These are phyloP conservation scores for Eulemur rufifrons DNA, from an alignment of 2,113 vertebrate genomes.

Conservation along the genomic window DNA sequence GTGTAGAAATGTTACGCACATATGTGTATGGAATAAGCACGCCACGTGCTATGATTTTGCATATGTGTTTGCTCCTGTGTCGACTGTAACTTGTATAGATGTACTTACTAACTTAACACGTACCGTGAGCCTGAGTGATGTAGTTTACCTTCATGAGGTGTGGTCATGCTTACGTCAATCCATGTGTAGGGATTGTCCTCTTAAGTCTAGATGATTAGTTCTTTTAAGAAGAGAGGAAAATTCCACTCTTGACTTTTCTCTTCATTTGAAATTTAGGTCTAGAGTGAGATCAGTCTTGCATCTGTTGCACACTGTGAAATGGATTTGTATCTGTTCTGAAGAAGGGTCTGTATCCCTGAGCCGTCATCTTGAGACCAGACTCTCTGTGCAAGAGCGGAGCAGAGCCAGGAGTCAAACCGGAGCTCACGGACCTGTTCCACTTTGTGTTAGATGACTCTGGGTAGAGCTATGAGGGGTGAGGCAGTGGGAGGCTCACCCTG, in stretches of 20 bases:
- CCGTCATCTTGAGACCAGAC: neutral
- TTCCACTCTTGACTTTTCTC: neutral
- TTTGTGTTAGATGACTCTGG: neutral
- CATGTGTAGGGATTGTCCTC: neutral
- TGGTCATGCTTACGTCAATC: neutral
- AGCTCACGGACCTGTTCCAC: neutral
- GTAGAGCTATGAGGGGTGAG: neutral
- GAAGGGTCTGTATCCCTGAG: neutral
- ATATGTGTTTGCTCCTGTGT: neutral
- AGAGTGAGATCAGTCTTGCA: neutral
- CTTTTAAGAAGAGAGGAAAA: constrained; percentile 37
- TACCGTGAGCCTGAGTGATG: neutral
- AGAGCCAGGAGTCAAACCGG: neutral
- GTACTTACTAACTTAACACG: neutral
- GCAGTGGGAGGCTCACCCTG: neutral
- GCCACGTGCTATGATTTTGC: neutral
- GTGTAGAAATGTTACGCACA: neutral
- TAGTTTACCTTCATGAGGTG: neutral
- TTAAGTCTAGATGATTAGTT: neutral
- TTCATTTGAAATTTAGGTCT: neutral
- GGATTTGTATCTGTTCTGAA: neutral
- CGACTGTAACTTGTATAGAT: neutral
- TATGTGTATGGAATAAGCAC: neutral
- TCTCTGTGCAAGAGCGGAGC: neutral
- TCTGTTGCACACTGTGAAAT: neutral